These are phyloP conservation scores for Allygus modestus DNA, from an alignment of 2,888 invertebrate species.

Conservation along the genomic window DNA sequence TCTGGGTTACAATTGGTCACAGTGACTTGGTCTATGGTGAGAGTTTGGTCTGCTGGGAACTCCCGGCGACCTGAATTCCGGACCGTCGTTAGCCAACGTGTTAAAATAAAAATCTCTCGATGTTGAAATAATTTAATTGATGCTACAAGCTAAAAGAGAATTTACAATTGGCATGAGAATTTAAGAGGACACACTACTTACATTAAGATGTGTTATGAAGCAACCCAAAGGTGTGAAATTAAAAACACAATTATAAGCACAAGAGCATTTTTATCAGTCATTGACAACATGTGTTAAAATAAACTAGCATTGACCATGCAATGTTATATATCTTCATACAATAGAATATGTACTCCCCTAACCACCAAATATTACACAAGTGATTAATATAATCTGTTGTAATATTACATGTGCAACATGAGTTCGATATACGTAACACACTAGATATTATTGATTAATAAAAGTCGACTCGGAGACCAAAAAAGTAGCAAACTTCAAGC, in stretches of 20 bases:
- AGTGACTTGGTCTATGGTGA: too few species aligned
- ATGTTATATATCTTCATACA: conserved; percentile 67
- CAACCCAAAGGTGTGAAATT: not conserved
- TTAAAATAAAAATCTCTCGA: too few species aligned
- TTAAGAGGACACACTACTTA: too few species aligned
- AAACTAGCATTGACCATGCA: conserved; percentile 68
- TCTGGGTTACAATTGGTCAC: too few species aligned
- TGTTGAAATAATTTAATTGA: too few species aligned
- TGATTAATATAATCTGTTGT: conserved; percentile 77
- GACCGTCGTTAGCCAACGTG: too few species aligned
- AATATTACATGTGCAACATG: conserved; percentile 78
- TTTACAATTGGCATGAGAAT: too few species aligned
- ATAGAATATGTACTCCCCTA: conserved; percentile 68
- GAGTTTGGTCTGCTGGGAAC: too few species aligned
- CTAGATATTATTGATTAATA: conserved; percentile 58
- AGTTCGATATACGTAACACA: conserved; percentile 64
- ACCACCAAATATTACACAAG: conserved; percentile 74
- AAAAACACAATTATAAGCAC: conserved; percentile 63
- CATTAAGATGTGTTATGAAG: not conserved
- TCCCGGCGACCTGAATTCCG: too few species aligned
- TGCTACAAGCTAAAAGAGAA: too few species aligned
- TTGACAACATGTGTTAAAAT: conserved; percentile 68
- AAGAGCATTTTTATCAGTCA: conserved; percentile 69
- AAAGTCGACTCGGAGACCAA: conserved; percentile 61
- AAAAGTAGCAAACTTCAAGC: conserved; percentile 59